Evolutionary conservation across 1,140 invertebrate species (phyloP).

Genomic region (Aphelenchoides besseyi): DNA sequence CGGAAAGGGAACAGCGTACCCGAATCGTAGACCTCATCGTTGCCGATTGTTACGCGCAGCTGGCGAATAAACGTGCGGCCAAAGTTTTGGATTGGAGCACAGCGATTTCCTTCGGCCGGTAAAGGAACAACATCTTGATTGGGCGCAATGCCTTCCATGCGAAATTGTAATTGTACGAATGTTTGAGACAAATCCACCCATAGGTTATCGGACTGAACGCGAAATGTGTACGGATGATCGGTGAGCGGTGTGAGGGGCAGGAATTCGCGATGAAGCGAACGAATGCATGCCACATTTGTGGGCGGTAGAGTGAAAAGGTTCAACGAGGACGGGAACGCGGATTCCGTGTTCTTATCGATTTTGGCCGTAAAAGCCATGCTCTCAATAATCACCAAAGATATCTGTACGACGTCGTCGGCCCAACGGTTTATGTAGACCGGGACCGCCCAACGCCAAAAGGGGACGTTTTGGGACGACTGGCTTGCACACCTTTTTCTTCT

Average conservation of each 20-base stretch:
- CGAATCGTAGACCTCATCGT: constrained; percentile 28
- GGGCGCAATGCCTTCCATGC: constrained; percentile 1
- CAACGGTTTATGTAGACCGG: not conserved
- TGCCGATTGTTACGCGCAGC: constrained; percentile 27
- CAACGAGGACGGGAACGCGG: constrained; percentile 15
- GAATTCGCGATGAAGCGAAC: constrained; percentile 24
- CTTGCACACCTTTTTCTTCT: not conserved
- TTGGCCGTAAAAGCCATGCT: constrained; percentile 18
- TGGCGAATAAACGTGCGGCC: constrained; percentile 38
- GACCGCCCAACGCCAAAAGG: not conserved
- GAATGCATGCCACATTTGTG: constrained; percentile 30
- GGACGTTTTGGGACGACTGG: not conserved
- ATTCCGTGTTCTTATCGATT: constrained; percentile 28
- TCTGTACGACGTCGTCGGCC: constrained; percentile 6
- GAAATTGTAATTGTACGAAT: constrained; percentile 30
- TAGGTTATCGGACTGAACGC: constrained; percentile 25
- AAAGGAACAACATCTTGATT: not conserved
- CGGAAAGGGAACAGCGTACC: constrained; percentile 28
- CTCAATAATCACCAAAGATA: constrained; percentile 21
- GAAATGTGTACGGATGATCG: constrained; percentile 25
- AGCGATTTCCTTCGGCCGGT: not conserved
- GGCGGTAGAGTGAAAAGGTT: constrained; percentile 36
- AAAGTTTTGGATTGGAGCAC: constrained; percentile 31
- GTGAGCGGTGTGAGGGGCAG: constrained; percentile 22
- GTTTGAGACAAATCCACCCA: constrained; percentile 25